Evolutionary conservation across 2,888 invertebrate genomes (phyloP).

Genomic region (Eupithecia abbreviata): DNA sequence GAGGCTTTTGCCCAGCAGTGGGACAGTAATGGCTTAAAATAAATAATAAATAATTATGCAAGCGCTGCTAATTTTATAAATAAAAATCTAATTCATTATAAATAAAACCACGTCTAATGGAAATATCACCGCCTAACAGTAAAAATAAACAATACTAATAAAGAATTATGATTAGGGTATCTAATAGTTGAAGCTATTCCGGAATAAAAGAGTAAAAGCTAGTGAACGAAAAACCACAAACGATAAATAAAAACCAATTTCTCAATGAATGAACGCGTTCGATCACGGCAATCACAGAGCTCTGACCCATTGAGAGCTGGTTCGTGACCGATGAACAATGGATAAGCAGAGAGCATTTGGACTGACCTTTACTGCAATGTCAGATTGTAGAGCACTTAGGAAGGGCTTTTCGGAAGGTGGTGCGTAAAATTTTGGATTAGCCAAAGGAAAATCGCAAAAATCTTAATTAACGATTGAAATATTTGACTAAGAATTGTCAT

Average conservation of each 20-base stretch:
- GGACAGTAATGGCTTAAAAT: too few species aligned
- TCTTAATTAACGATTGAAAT: background rate
- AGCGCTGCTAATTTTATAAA: too few species aligned
- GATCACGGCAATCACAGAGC: conserved; percentile 49
- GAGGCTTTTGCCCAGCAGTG: too few species aligned
- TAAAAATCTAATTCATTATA: too few species aligned
- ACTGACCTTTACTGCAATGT: conserved; percentile 67
- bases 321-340: conserved; percentile 74
- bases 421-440: background rate
- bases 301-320: conserved; percentile 65
- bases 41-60: too few species aligned
- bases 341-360: conserved; percentile 64
- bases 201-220: background rate
- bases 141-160: too few species aligned
- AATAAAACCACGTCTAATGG: too few species aligned
- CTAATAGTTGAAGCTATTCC: background rate
- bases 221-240: conserved; percentile 5
- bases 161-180: background rate
- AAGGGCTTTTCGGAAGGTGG: background rate
- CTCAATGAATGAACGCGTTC: conserved; percentile 48
- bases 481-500: too few species aligned
- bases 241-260: conserved; percentile 38
- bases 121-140: too few species aligned
- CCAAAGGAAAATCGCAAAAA: background rate
- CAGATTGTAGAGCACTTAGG: conserved; percentile 40